These are phyloP conservation scores for Ophion obscuratus DNA, from an alignment of 2,888 invertebrate species.

Conservation along the genomic window DNA sequence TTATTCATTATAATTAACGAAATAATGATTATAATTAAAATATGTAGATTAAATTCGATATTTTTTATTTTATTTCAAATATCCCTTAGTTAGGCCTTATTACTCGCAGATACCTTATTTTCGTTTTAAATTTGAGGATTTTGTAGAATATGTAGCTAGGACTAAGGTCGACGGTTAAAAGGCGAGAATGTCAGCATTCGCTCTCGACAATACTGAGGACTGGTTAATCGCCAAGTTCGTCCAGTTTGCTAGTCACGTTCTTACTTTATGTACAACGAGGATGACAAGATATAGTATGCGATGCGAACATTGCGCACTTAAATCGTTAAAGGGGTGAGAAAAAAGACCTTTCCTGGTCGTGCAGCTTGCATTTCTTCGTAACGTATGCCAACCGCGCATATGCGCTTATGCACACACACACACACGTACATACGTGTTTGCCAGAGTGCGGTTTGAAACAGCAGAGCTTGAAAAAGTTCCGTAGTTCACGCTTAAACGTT, in stretches of 20 bases:
- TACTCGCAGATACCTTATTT: no score
- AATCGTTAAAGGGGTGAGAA: constrained; percentile 56
- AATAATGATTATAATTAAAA: no score
- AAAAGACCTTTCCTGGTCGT: constrained; percentile 9
- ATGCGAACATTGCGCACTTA: constrained; percentile 67
- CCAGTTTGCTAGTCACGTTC: constrained; percentile 69
- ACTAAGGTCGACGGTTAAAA: constrained; percentile 46
- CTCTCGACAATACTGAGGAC: constrained; percentile 60
- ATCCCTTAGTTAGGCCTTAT: no score
- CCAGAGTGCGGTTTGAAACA: neutral
- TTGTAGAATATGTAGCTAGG: constrained; percentile 11
- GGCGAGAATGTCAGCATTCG: constrained; percentile 55
- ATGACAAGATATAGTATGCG: constrained; percentile 68
- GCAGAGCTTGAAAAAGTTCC: neutral
- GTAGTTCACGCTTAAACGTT: neutral
- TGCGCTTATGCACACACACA: neutral
- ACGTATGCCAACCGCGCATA: neutral
- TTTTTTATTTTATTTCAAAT: no score
- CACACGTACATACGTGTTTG: neutral
- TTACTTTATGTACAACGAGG: constrained; percentile 67
- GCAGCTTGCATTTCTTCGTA: constrained; percentile 7
- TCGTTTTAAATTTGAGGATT: neutral
- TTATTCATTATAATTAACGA: no score
- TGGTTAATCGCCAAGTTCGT: constrained; percentile 63
- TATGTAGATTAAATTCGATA: no score